phyloP scores from a whole-genome alignment of 2,113 vertebrate genomes.

The Sinocyclocheilus anophthalmus region DNA sequence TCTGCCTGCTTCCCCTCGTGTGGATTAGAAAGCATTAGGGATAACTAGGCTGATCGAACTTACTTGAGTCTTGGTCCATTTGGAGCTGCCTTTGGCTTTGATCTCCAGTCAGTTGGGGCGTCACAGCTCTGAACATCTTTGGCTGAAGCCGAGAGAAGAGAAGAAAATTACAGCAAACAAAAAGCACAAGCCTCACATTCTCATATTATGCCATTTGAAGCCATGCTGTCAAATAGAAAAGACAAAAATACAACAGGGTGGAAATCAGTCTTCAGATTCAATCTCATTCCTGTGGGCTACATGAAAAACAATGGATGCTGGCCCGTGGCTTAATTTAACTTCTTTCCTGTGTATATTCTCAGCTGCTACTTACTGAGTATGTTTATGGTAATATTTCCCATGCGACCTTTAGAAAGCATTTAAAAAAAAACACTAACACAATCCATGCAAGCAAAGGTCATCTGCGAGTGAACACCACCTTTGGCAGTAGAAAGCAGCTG shows the following conservation, averaged over 20 bases:
- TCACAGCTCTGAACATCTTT: constrained; percentile 63
- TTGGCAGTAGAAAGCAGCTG: constrained; percentile 63
- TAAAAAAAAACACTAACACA: constrained; percentile 39
- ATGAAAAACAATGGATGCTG: constrained; percentile 31
- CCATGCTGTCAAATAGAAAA: background rate
- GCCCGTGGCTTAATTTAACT: constrained; percentile 36
- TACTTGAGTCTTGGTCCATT: constrained; percentile 65
- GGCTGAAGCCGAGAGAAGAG: background rate
- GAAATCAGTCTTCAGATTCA: background rate
- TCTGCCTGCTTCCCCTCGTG: constrained; percentile 8
- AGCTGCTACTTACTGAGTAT: constrained; percentile 25
- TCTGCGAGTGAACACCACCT: constrained; percentile 43
- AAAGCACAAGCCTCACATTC: background rate
- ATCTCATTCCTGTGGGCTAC: constrained; percentile 12
- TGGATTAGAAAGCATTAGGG: constrained; percentile 32
- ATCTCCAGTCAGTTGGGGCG: constrained; percentile 73
- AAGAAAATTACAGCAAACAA: constrained; percentile 13
- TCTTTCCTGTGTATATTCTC: constrained; percentile 18
- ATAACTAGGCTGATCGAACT: constrained; percentile 68
- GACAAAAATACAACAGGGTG: constrained; percentile 11
- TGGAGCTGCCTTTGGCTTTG: constrained; percentile 73
- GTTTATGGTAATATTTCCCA: constrained; percentile 53
- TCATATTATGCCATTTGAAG: constrained; percentile 30
- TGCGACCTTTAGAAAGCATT: constrained; percentile 56
- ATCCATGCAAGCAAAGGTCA: constrained; percentile 59